A percentile compares a stretch with the other conserved stretches of the same genome.
These are phyloP conservation scores for Notolepis coatsorum DNA, from an alignment of 2,797 vertebrate genomes.

Conservation along the genomic window DNA sequence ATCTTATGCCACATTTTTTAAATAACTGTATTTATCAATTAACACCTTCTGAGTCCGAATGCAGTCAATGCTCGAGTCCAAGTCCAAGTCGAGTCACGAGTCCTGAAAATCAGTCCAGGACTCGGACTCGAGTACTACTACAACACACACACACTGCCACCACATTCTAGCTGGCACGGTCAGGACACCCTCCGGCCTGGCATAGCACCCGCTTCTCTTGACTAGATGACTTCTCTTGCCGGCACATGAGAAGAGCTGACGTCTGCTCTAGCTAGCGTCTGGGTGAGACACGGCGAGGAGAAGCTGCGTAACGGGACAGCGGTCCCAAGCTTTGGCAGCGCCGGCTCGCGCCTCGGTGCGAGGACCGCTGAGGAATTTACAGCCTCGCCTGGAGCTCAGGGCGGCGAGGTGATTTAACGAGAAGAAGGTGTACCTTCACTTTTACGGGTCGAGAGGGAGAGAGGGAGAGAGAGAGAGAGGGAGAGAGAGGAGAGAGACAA, in stretches of 20 bases:
- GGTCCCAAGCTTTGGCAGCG: constrained; percentile 45
- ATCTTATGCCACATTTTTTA: too few relatives aligned
- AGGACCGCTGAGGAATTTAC: constrained; percentile 74
- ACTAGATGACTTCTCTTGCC: constrained; percentile 58
- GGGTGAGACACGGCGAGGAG: constrained; percentile 41
- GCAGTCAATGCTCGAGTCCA: too few relatives aligned
- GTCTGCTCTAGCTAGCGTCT: constrained; percentile 63
- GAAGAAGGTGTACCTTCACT: constrained; percentile 33
- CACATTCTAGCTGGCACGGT: constrained; percentile 36
- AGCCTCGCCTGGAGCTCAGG: constrained; percentile 64
- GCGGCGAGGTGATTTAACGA: constrained; percentile 48
- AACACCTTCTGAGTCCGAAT: too few relatives aligned
- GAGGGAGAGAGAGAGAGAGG: too few relatives aligned
- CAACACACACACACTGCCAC: constrained; percentile 12
- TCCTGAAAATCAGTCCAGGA: too few relatives aligned
- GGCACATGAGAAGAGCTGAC: constrained; percentile 68
- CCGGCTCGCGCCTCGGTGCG: constrained; percentile 64
- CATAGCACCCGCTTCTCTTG: constrained; percentile 49
- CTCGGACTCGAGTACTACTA: too few relatives aligned
- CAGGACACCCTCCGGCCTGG: constrained; percentile 22
- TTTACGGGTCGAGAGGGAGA: constrained; percentile 45
- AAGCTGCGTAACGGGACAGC: constrained; percentile 44
- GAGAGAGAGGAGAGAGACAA: too few relatives aligned
- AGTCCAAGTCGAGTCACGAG: too few relatives aligned
- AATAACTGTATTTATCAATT: too few relatives aligned